Conservation (phyloP, 1,140 invertebrate species). For the Hormaphis cornu region DNA sequence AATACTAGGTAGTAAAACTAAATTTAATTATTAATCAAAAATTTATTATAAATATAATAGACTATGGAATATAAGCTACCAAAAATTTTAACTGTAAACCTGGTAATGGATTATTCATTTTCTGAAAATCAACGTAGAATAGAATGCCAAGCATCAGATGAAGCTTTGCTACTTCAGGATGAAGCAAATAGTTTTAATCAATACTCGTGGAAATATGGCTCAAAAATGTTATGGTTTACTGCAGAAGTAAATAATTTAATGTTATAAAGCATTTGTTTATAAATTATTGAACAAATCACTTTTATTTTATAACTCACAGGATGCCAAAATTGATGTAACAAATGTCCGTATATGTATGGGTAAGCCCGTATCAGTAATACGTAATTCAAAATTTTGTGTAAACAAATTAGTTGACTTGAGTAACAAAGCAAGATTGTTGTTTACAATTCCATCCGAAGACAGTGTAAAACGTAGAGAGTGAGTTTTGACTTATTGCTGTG, state of each 20-base stretch:
- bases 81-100: background rate
- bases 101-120: constrained; percentile 13
- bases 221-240: background rate
- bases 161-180: constrained; percentile 16
- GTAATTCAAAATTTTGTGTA: constrained; percentile 12
- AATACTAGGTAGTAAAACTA: no score
- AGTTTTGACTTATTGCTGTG: background rate
- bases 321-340: constrained; percentile 7
- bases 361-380: constrained; percentile 21
- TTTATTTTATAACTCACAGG: background rate
- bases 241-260: background rate
- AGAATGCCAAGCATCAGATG: constrained; percentile 14
- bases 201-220: background rate
- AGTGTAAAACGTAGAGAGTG: constrained; percentile 15
- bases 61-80: background rate
- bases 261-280: background rate
- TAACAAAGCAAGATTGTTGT: constrained; percentile 22
- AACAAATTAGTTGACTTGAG: constrained; percentile 4
- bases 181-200: background rate
- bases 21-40: no score
- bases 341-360: constrained; percentile 12
- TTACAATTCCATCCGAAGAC: constrained; percentile 18
- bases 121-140: constrained; percentile 16
- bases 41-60: background rate
- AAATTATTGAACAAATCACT: background rate